Conservation (phyloP, 1,140 invertebrate species). For the Ceratina australensis region DNA sequence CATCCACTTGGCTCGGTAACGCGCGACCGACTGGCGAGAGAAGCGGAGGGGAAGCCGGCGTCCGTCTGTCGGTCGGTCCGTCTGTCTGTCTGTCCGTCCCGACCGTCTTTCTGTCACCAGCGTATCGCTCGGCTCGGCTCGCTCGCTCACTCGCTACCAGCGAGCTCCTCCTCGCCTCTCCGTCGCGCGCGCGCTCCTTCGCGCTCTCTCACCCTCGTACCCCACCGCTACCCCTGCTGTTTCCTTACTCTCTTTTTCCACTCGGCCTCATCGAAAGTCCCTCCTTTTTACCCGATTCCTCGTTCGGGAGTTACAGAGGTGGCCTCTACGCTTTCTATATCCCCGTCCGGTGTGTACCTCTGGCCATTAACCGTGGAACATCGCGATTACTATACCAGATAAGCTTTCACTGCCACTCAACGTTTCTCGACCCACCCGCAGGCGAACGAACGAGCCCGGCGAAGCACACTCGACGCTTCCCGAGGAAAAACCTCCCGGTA, state of each 20-base stretch:
- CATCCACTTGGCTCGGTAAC: constrained; percentile 73
- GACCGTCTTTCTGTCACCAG: constrained; percentile 67
- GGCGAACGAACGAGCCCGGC: no score
- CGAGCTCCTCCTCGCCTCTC: constrained; percentile 11
- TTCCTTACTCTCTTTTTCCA: neutral
- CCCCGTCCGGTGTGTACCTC: no score
- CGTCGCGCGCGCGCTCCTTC: neutral
- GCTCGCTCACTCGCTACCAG: constrained; percentile 1
- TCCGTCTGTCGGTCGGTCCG: constrained; percentile 56
- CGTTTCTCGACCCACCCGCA: no score
- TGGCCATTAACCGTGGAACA: no score
- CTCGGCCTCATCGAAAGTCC: neutral
- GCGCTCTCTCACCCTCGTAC: neutral
- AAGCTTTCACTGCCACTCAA: no score
- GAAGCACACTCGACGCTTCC: no score
- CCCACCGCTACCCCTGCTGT: no score
- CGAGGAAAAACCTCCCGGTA: no score
- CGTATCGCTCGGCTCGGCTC: constrained; percentile 34
- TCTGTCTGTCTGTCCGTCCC: constrained; percentile 53
- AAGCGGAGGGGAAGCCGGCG: constrained; percentile 54
- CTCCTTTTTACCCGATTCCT: neutral
- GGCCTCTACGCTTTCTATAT: no score
- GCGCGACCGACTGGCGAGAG: constrained; percentile 67
- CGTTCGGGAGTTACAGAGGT: neutral
- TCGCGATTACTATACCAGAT: no score